Evolutionary conservation across 2,113 vertebrate species (phyloP).

Genomic region (Engystomops pustulosus): DNA sequence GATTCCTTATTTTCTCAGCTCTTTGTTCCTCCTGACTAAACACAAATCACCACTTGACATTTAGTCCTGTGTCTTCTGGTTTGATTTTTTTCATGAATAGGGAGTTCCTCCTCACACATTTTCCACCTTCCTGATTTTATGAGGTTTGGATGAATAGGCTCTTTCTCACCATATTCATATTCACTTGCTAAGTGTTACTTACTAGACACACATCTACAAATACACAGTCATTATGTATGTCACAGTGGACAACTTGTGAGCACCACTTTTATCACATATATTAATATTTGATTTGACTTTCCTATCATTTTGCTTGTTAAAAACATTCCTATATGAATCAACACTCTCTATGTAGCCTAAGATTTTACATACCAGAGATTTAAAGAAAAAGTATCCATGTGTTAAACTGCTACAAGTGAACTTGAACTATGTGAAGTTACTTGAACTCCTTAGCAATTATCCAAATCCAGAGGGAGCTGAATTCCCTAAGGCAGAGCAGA

Average conservation of each 20-base stretch:
- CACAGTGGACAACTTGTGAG: background rate
- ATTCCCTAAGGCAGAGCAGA: conserved; percentile 26
- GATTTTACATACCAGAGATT: background rate
- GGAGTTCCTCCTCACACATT: conserved; percentile 50
- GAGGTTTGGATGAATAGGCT: background rate
- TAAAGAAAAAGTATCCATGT: conserved; percentile 17
- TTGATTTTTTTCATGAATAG: conserved; percentile 2
- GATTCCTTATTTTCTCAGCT: conserved; percentile 36
- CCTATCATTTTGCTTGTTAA: too few species aligned
- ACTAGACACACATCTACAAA: background rate
- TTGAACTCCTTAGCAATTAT: conserved; percentile 29
- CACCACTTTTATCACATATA: too few species aligned
- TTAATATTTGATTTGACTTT: background rate
- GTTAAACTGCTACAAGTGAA: conserved; percentile 29
- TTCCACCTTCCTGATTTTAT: conserved; percentile 43
- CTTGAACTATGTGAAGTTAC: conserved; percentile 14
- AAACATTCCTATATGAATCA: too few species aligned
- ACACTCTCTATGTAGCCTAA: background rate
- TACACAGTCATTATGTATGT: background rate
- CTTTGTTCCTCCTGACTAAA: conserved; percentile 41
- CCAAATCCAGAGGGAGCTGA: conserved; percentile 24
- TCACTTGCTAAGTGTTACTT: background rate
- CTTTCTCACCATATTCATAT: background rate
- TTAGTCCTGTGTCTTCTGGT: conserved; percentile 49
- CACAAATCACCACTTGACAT: conserved; percentile 49